These are phyloP conservation scores for Caracal caracal DNA, from an alignment of 2,113 vertebrate species.

Conservation along the genomic window DNA sequence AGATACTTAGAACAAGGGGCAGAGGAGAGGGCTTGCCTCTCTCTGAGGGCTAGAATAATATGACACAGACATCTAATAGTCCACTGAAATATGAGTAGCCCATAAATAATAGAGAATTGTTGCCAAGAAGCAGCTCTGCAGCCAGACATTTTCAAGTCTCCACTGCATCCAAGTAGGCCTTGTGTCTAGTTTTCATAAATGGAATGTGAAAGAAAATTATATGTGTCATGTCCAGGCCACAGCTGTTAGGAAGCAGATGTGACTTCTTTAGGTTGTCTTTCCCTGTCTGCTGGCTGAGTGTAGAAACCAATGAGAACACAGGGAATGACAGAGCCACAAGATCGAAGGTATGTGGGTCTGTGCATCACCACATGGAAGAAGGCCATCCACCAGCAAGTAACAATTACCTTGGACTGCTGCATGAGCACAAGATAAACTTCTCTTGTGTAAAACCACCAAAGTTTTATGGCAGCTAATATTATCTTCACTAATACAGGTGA, in stretches of 20 bases:
- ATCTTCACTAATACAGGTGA: neutral
- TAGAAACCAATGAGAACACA: neutral
- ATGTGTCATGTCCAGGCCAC: neutral
- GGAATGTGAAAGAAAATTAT: neutral
- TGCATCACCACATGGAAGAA: neutral
- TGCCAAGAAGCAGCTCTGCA: neutral
- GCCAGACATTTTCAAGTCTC: neutral
- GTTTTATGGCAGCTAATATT: neutral
- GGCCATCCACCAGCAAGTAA: neutral
- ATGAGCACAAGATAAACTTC: neutral
- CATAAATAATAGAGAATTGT: constrained; percentile 13
- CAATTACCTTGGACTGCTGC: neutral
- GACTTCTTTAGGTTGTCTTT: neutral
- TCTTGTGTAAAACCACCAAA: neutral
- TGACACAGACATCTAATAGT: neutral
- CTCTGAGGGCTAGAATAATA: neutral
- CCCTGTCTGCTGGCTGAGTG: neutral
- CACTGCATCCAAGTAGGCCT: neutral
- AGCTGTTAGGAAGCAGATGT: neutral
- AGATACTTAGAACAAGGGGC: neutral
- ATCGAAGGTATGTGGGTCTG: neutral
- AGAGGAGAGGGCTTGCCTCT: neutral
- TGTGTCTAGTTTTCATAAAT: constrained; percentile 9
- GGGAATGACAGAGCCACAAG: neutral
- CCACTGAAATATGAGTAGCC: neutral